Conservation (phyloP, 2,888 invertebrate species). For the Aquatica leii region DNA sequence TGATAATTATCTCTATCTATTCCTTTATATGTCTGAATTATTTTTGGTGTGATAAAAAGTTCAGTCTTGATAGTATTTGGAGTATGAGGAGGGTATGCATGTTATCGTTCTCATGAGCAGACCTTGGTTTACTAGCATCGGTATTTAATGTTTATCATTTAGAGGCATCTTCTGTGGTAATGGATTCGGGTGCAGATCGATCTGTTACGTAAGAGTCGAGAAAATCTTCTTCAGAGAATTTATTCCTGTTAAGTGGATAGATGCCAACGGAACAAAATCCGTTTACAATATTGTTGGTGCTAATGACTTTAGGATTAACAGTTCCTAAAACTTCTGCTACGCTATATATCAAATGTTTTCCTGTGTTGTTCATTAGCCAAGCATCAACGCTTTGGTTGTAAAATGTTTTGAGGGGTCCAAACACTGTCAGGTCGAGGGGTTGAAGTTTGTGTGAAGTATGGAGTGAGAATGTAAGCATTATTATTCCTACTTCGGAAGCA, state of each 20-base stretch:
- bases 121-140: too few species aligned
- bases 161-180: neutral
- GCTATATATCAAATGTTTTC: slow-evolving; percentile 1
- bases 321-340: slow-evolving; percentile 11
- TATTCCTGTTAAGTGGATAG: neutral
- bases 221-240: too few species aligned
- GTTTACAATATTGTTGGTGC: neutral
- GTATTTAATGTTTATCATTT: too few species aligned
- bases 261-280: neutral
- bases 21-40: neutral
- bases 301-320: slow-evolving; percentile 4
- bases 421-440: too few species aligned
- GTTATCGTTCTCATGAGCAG: too few species aligned
- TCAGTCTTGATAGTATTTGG: too few species aligned
- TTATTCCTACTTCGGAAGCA: too few species aligned
- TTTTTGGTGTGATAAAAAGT: too few species aligned
- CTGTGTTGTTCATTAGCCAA: slow-evolving; percentile 8
- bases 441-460: too few species aligned
- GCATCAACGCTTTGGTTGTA: slow-evolving; percentile 12
- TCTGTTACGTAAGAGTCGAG: too few species aligned
- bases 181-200: too few species aligned
- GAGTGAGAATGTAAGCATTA: slow-evolving; percentile 8
- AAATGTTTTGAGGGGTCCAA: slow-evolving; percentile 11
- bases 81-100: neutral
- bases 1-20: neutral